Percentiles rank a stretch among this genome's conserved stretches.
phyloP scores from a whole-genome alignment of 92 coral and sea anemone species.

The Phenganax marumi region DNA sequence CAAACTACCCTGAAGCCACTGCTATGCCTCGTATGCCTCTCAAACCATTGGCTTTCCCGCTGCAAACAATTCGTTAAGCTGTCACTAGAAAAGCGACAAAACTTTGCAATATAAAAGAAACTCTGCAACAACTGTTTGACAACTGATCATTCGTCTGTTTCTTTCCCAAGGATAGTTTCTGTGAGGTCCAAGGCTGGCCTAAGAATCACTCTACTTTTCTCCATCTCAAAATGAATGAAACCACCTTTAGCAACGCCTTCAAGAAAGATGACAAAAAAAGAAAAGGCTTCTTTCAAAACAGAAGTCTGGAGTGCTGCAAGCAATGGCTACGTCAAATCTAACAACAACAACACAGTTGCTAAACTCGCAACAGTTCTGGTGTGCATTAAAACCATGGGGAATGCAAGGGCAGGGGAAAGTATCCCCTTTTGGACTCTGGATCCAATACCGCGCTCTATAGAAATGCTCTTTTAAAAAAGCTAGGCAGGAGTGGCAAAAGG shows the following conservation, averaged over 20 bases:
- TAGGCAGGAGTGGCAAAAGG: conserved; percentile 17
- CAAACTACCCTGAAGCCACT: neutral
- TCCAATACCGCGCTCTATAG: conserved; percentile 47
- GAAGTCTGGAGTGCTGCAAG: neutral
- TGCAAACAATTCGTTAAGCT: conserved; percentile 39
- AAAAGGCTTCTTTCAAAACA: neutral
- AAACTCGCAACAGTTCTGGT: conserved; percentile 30
- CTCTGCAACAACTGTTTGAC: conserved; percentile 59
- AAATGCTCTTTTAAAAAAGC: conserved; percentile 27
- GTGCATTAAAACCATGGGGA: neutral
- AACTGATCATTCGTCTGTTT: conserved; percentile 47
- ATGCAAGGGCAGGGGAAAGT: neutral
- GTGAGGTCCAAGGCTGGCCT: conserved; percentile 54
- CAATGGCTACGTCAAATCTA: neutral
- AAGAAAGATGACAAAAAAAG: neutral
- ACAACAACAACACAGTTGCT: neutral
- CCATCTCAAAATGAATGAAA: neutral
- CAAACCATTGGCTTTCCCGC: conserved; percentile 49
- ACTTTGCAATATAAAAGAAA: conserved; percentile 39
- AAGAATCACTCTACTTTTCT: conserved; percentile 58
- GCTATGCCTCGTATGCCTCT: conserved; percentile 49
- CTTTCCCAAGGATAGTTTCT: conserved; percentile 56
- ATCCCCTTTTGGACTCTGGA: conserved; percentile 47
- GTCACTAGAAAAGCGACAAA: conserved; percentile 12
- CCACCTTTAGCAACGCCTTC: neutral